Evolutionary conservation across 2,888 invertebrate genomes (phyloP).

Genomic region (Euphydryas editha): DNA sequence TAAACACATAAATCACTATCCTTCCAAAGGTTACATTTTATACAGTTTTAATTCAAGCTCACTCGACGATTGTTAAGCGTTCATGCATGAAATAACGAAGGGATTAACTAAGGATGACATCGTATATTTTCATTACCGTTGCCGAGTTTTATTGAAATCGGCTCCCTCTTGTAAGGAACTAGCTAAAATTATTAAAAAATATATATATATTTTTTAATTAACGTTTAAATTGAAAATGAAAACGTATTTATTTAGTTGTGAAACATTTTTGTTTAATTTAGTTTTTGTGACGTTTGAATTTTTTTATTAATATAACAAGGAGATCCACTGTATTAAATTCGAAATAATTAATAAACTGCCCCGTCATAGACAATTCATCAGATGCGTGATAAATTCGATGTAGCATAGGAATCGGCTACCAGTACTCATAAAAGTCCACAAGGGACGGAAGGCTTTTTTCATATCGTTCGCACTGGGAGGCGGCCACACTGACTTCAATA

Average conservation of each 20-base stretch:
- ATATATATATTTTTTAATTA: too few species aligned
- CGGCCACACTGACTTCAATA: slow-evolving; percentile 73
- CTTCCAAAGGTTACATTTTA: slow-evolving; percentile 26
- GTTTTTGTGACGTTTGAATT: neutral
- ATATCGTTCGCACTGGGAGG: slow-evolving; percentile 68
- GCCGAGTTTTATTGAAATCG: slow-evolving; percentile 47
- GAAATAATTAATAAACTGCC: slow-evolving; percentile 56
- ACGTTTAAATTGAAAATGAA: too few species aligned
- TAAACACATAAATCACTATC: slow-evolving; percentile 6
- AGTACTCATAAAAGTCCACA: slow-evolving; percentile 65
- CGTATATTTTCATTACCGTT: slow-evolving; percentile 61
- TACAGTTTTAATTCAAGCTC: slow-evolving; percentile 13
- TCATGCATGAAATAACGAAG: slow-evolving; percentile 73
- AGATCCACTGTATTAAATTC: neutral
- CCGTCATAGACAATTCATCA: slow-evolving; percentile 76
- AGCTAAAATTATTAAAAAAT: slow-evolving; percentile 6
- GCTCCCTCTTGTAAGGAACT: neutral
- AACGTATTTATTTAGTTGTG: neutral
- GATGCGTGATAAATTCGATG: slow-evolving; percentile 74
- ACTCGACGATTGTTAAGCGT: slow-evolving; percentile 35
- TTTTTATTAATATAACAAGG: neutral
- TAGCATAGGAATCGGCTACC: slow-evolving; percentile 49
- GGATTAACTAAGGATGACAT: slow-evolving; percentile 74
- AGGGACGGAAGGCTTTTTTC: slow-evolving; percentile 68
- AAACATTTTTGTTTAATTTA: neutral